Evolutionary conservation across 1,140 invertebrate genomes (phyloP), one percentile per base, ranked within the genome.

Genomic region (Gonioctena quinquepunctata): DNA sequence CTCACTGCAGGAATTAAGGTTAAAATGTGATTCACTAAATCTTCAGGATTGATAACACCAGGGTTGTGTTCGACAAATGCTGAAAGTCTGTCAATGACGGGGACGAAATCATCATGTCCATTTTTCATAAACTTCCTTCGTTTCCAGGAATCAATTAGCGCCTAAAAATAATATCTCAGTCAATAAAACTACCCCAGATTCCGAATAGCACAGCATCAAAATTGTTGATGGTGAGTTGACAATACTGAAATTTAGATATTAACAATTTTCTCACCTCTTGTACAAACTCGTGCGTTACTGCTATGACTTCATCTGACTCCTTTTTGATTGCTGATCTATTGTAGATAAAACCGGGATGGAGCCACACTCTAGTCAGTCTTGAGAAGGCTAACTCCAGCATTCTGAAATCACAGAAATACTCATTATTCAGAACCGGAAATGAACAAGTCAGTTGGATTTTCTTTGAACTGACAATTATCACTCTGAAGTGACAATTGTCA

Each of bases 1-100:
- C 70, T 68, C 66, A 76, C 75, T 8, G 75, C 68, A 26, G 67
- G 33, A 6, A 72, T 62, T 7, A 76, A 22, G 22, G 72, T 74
- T 50, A 74, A 28, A 1, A 76, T n/a, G 61, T 76, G 75, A 63
- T 68, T 57, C 5, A 69, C 49, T 25, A 71, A 72, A 16, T 67
- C 33, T 52, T 74, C 64, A n/a, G 27, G 27, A 21, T 23, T 60
- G 28, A 76, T 54, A 26, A 65, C 28, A 48, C 60, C 50, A 6
- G 66, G 67, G 61, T 76, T 67, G 13, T 69, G 48, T 19, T 66
- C 61, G 1, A 60, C 16, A 21, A 66, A 65, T n/a, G 67, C 63
- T 6, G 42, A 26, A n/a, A 74, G 48, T 48, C 0, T 19, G 27
- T 76, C 72, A 11, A 74, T 23, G 18, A 69, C 56, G 25, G 74